A percentile compares a stretch with the other conserved stretches of the same genome.
Evolutionary conservation across 2,113 vertebrate genomes (phyloP).

Genomic region (Mungos mungo): DNA sequence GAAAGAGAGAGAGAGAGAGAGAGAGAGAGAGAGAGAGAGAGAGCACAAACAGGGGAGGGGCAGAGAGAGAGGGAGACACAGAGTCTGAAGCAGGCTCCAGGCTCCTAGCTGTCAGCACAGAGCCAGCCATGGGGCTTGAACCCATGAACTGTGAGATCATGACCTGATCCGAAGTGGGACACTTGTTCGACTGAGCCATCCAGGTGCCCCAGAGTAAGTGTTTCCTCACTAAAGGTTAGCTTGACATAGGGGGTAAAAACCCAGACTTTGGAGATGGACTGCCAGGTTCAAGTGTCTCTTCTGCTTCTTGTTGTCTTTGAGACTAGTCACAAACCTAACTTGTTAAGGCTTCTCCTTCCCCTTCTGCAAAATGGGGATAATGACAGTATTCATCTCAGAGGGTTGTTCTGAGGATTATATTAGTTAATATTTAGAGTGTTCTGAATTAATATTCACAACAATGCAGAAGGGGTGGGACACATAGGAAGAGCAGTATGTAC

Average conservation of each 20-base stretch:
- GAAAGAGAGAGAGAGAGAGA: no score
- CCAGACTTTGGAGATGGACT: neutral
- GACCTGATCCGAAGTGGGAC: no score
- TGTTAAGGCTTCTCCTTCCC: neutral
- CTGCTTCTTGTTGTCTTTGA: neutral
- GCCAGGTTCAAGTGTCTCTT: neutral
- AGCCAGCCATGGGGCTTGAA: no score
- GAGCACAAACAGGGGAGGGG: no score
- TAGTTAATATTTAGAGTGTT: neutral
- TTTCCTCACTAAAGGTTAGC: neutral
- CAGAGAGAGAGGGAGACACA: no score
- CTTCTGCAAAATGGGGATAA: neutral
- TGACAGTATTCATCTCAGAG: neutral
- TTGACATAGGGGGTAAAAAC: neutral
- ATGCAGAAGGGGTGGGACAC: neutral
- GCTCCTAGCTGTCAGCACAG: no score
- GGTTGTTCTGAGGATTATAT: neutral
- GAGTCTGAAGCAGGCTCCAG: no score
- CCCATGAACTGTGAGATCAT: no score
- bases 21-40: no score
- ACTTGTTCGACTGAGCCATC: no score
- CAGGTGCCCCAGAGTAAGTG: neutral
- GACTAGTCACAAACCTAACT: neutral
- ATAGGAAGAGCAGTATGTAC: neutral
- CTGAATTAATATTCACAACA: neutral